phyloP scores from a whole-genome alignment of 2,888 invertebrate species.

The Amiota communis region DNA sequence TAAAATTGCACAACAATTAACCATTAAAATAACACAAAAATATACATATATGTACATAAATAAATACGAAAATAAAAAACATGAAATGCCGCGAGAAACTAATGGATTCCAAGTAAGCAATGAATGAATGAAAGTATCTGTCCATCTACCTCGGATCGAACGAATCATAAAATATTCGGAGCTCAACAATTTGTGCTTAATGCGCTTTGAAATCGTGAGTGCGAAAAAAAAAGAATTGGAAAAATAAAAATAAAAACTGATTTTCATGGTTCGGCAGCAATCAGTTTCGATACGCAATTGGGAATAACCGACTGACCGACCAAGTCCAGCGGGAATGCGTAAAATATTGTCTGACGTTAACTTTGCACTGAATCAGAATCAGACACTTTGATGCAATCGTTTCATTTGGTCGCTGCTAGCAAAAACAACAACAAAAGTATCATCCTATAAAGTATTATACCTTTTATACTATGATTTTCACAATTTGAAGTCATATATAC shows the following conservation, averaged over 20 bases:
- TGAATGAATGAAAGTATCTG: background rate
- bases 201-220: conserved; percentile 18
- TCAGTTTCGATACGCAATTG: conserved; percentile 25
- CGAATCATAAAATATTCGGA: conserved; percentile 7
- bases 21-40: conserved; percentile 7
- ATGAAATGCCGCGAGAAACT: background rate
- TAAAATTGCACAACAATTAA: conserved; percentile 19
- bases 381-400: conserved; percentile 47
- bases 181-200: conserved; percentile 1
- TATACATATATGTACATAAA: background rate
- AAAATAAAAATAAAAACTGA: conserved; percentile 1
- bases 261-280: conserved; percentile 1
- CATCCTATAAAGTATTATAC: conserved; percentile 31
- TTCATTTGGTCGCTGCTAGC: conserved; percentile 31
- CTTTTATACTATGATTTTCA: conserved; percentile 10
- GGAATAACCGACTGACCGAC: background rate
- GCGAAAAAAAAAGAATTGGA: background rate
- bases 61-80: no score
- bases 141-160: background rate
- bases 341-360: conserved; percentile 27
- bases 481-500: conserved; percentile 12
- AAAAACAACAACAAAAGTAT: background rate
- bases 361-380: conserved; percentile 33
- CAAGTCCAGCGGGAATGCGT: conserved; percentile 20
- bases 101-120: background rate